A percentile compares a stretch with the other conserved stretches of the same genome.
These are phyloP conservation scores for Xenotilapia leptura DNA, from an alignment of 2,113 vertebrate species.

Conservation along the genomic window DNA sequence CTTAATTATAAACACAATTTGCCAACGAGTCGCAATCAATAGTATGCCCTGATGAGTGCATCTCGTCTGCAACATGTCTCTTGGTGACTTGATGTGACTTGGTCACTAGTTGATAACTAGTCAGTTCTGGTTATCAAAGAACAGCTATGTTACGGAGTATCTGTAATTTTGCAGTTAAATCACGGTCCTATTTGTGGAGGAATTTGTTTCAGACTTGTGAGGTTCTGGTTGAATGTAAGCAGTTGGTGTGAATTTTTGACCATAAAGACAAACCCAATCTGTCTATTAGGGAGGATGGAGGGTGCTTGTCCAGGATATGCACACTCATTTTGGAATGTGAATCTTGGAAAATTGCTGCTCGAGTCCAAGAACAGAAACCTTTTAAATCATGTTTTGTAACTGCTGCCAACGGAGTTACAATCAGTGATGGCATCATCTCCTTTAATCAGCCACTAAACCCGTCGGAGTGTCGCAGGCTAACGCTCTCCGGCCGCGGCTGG, in stretches of 20 bases:
- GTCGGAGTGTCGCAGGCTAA: background rate
- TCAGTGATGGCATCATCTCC: background rate
- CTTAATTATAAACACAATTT: background rate
- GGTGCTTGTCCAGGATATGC: background rate
- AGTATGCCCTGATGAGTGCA: background rate
- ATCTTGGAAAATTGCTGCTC: background rate
- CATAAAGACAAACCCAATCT: background rate
- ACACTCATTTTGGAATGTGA: background rate
- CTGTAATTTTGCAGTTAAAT: background rate
- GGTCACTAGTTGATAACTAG: background rate
- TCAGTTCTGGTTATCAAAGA: background rate
- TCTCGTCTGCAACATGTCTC: background rate
- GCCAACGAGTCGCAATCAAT: background rate
- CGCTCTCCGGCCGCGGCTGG: background rate
- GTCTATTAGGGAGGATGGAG: background rate
- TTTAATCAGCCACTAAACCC: background rate
- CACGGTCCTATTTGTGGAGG: background rate
- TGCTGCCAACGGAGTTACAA: background rate
- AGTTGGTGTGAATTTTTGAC: background rate
- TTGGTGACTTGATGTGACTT: background rate
- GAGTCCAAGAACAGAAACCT: background rate
- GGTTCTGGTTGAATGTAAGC: background rate
- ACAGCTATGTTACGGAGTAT: no score
- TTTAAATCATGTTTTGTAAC: background rate
- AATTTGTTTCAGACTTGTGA: background rate